Conservation (phyloP, 35 echinoderm and acorn worm species). For the Eucidaris tribuloides region DNA sequence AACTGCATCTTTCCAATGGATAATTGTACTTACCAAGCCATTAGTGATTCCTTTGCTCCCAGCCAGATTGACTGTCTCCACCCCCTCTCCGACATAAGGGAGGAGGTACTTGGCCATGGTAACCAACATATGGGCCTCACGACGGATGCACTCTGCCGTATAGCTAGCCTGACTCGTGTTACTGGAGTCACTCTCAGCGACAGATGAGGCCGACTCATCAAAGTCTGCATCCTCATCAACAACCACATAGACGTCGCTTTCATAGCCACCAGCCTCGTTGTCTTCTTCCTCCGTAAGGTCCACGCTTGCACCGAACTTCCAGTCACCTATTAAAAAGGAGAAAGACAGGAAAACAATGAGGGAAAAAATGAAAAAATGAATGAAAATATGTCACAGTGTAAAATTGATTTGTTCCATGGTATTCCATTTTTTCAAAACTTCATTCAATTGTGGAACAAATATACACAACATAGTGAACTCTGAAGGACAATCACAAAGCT, state of each 20-base stretch:
- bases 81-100: slow-evolving; percentile 71
- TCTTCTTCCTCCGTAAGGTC: slow-evolving; percentile 12
- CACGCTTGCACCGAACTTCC: slow-evolving; percentile 44
- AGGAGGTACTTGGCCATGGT: slow-evolving; percentile 78
- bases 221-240: slow-evolving; percentile 95
- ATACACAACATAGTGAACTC: no score
- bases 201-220: slow-evolving; percentile 87
- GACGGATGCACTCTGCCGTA: slow-evolving; percentile 39
- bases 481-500: no score
- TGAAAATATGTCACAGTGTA: no score
- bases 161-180: slow-evolving; percentile 12
- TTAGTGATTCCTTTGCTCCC: slow-evolving; percentile 81
- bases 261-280: neutral
- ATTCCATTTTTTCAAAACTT: no score
- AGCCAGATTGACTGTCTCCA: slow-evolving; percentile 55
- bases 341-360: no score
- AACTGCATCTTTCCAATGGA: no score
- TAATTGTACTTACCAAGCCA: slow-evolving; percentile 72
- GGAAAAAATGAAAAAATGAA: no score
- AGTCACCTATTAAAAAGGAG: slow-evolving; percentile 74
- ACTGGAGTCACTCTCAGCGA: slow-evolving; percentile 58
- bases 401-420: no score
- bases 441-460: no score
- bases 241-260: slow-evolving; percentile 35
- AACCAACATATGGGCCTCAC: slow-evolving; percentile 78